Evolutionary conservation across 2,113 vertebrate species (phyloP).

Genomic region (Nothobranchius kuhntae): DNA sequence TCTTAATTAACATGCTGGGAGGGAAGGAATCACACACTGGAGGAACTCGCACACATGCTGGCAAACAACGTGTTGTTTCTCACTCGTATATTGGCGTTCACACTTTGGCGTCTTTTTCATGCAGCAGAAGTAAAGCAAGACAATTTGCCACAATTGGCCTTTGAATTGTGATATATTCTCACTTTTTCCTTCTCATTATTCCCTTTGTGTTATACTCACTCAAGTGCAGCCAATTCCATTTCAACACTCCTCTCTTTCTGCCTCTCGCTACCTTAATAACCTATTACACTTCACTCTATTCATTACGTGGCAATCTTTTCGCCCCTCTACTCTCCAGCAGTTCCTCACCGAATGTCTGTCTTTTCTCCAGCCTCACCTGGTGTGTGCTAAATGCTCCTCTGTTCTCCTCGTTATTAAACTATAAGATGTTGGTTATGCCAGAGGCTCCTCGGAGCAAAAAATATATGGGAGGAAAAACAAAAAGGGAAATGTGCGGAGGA

Average conservation of each 20-base stretch:
- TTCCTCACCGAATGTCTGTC: conserved; percentile 43
- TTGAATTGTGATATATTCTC: conserved; percentile 60
- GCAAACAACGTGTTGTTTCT: conserved; percentile 65
- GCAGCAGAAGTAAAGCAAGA: conserved; percentile 49
- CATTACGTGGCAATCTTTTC: conserved; percentile 47
- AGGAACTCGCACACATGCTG: conserved; percentile 51
- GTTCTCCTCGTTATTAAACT: conserved; percentile 59
- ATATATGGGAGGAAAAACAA: conserved; percentile 39
- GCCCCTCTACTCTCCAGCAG: conserved; percentile 14
- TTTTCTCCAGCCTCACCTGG: conserved; percentile 48
- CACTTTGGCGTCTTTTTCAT: conserved; percentile 38
- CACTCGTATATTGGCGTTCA: conserved; percentile 59
- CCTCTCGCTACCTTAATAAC: conserved; percentile 64
- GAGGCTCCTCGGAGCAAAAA: conserved; percentile 36
- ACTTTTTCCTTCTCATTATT: conserved; percentile 57
- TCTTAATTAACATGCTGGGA: conserved; percentile 70
- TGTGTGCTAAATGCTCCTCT: conserved; percentile 44
- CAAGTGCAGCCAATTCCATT: conserved; percentile 61
- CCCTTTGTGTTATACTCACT: conserved; percentile 49
- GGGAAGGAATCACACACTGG: conserved; percentile 52
- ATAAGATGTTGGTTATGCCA: conserved; percentile 65
- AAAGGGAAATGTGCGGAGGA: conserved; percentile 42
- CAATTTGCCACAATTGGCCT: conserved; percentile 58
- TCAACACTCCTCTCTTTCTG: conserved; percentile 32
- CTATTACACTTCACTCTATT: conserved; percentile 69